Evolutionary conservation across 2,113 vertebrate genomes (phyloP), one percentile per base, ranked within the genome.

Genomic region (Xiphophorus maculatus): DNA sequence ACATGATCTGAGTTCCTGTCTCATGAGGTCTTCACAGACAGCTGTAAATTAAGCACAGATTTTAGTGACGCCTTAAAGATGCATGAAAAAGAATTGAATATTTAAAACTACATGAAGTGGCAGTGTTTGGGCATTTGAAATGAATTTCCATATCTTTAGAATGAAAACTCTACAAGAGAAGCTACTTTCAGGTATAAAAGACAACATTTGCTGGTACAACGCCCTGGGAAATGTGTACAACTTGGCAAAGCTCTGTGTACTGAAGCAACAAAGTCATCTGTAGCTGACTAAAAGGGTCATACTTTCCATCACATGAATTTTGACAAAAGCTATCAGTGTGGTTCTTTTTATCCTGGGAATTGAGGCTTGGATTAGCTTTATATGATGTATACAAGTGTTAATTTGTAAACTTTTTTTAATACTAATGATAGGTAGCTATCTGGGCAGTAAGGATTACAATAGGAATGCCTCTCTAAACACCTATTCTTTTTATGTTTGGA

Each of bases 21-120:
- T 67, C 22, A 60, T 68, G 40, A 84, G 86, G 87, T 78, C 48
- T 71, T 73, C 63, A 6, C 71, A 82, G 85, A 73, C 60, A 81
- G 74, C 75, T 85, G 77, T 72, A 85, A 65, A 87, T 77, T 77
- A 65, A 79, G 76, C 17, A 15, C 70, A 58, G 58, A 44, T 32
- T 71, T 51, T 35, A 42, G 58, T 54, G 60, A 77, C 72, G 77
- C 76, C 69, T 82, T 66, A 65, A 71, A 79, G 70, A 17, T 12
- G 4, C 63, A 60, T 51, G 27, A 73, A 63, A 63, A 61, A 4
- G n/a, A 61, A 19, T 22, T 67, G 29, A 32, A 68, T 66, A 12
- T 4, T 11, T 64, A 69, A 68, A 30, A 2, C 13, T 62, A 22
- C 29, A 32, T 10, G 63, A 9, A 68, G 8, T 28, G 3, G 27